Percentiles rank a stretch among this genome's conserved stretches.
Conservation (phyloP, 2,113 vertebrate genomes). For the Spilogale gracilis region DNA sequence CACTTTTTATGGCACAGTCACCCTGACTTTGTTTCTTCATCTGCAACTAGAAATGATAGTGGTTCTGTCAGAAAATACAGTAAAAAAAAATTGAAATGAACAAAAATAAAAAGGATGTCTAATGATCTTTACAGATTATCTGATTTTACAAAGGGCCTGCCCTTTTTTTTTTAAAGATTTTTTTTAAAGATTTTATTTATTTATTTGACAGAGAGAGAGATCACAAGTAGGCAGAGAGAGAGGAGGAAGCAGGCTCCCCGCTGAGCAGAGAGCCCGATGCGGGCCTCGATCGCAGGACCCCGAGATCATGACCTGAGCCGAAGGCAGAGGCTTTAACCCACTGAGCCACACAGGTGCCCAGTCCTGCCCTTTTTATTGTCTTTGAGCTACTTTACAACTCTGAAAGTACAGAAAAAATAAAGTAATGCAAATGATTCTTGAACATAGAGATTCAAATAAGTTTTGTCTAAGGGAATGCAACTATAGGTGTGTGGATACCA, state of each 20-base stretch:
- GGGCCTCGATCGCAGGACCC: no score
- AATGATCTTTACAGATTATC: neutral
- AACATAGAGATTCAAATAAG: slow-evolving; percentile 1
- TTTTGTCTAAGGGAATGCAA: neutral
- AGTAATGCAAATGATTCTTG: neutral
- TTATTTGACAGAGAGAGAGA: no score
- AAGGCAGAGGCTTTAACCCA: no score
- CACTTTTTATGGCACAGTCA: neutral
- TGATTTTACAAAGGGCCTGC: neutral
- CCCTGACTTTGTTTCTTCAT: neutral
- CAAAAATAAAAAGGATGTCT: neutral
- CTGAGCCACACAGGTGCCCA: no score
- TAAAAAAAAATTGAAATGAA: neutral
- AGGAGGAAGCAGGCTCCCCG: no score
- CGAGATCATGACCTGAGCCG: no score
- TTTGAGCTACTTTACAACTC: slow-evolving; percentile 5
- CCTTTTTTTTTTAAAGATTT: no score
- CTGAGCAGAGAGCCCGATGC: no score
- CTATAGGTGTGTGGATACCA: neutral
- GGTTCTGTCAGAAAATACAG: neutral
- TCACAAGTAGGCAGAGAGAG: no score
- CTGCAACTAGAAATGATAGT: neutral
- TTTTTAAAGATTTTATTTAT: no score
- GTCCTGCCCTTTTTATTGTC: neutral
- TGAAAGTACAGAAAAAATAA: neutral